Conservation (phyloP, 2,113 vertebrate genomes). For the Agapornis roseicollis region DNA sequence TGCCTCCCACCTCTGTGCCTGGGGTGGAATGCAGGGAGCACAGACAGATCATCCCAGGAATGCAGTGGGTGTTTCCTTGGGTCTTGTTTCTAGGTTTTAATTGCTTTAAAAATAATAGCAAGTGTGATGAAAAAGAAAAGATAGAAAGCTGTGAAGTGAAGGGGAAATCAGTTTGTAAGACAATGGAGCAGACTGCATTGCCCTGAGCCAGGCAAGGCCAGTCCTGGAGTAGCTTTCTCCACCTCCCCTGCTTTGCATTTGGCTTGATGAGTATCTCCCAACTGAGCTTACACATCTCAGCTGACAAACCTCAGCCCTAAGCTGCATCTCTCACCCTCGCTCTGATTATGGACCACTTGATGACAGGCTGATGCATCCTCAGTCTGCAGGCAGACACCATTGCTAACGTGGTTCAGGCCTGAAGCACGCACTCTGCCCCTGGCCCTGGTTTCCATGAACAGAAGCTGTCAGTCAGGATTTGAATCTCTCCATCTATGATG, state of each 20-base stretch:
- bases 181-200: neutral
- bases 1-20: conserved; percentile 47
- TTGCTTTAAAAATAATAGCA: conserved; percentile 48
- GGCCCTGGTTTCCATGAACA: neutral
- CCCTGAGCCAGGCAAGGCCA: neutral
- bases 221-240: neutral
- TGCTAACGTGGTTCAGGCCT: neutral
- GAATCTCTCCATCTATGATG: neutral
- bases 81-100: conserved; percentile 40
- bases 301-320: neutral
- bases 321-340: neutral
- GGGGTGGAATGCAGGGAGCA: conserved; percentile 56
- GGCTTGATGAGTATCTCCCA: neutral
- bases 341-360: neutral
- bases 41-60: conserved; percentile 57
- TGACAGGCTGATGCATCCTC: neutral
- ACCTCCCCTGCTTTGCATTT: neutral
- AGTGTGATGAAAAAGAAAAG: neutral
- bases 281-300: neutral
- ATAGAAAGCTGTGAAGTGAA: conserved; percentile 6
- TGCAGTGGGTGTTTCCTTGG: conserved; percentile 55
- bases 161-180: conserved; percentile 20
- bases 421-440: neutral
- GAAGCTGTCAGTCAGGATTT: neutral
- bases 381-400: accelerated